Evolutionary conservation across 2,113 vertebrate species (phyloP).

Genomic region (Spea multiplicata): DNA sequence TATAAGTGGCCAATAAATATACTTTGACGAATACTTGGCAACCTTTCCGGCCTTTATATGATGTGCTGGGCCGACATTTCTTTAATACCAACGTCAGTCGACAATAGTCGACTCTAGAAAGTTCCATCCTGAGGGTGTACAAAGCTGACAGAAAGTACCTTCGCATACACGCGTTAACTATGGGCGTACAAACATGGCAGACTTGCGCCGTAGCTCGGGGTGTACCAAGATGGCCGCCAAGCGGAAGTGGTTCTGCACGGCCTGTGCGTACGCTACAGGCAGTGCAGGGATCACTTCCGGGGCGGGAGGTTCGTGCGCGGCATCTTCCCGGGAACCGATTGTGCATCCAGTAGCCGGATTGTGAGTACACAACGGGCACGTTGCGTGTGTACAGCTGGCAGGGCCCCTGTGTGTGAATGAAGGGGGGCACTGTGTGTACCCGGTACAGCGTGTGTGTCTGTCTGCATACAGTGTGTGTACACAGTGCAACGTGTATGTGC

Average conservation of each 20-base stretch:
- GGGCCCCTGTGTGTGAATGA: background rate
- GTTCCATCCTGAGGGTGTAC: background rate
- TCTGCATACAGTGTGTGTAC: too few relatives aligned
- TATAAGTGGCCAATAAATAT: too few relatives aligned
- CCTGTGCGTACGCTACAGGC: background rate
- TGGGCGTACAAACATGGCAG: slow-evolving; percentile 14
- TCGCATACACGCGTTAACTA: too few relatives aligned
- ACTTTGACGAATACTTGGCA: too few relatives aligned
- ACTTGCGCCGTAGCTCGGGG: background rate
- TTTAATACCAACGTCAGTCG: too few relatives aligned
- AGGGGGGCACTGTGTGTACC: too few relatives aligned
- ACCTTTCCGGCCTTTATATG: too few relatives aligned
- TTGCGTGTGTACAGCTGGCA: background rate
- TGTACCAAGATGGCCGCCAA: background rate
- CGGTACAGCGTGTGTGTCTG: too few relatives aligned
- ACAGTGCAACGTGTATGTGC: too few relatives aligned
- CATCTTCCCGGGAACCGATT: background rate
- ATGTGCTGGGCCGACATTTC: too few relatives aligned
- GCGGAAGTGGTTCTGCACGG: background rate
- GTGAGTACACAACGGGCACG: too few relatives aligned
- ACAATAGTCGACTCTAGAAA: too few relatives aligned
- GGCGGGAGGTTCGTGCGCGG: slow-evolving; percentile 36
- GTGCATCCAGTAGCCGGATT: background rate
- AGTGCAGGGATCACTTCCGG: slow-evolving; percentile 20
- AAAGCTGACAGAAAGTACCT: background rate